Base-by-base conservation (phyloP, 2,113 vertebrate genomes). In the Marmota flaviventris region DNA sequence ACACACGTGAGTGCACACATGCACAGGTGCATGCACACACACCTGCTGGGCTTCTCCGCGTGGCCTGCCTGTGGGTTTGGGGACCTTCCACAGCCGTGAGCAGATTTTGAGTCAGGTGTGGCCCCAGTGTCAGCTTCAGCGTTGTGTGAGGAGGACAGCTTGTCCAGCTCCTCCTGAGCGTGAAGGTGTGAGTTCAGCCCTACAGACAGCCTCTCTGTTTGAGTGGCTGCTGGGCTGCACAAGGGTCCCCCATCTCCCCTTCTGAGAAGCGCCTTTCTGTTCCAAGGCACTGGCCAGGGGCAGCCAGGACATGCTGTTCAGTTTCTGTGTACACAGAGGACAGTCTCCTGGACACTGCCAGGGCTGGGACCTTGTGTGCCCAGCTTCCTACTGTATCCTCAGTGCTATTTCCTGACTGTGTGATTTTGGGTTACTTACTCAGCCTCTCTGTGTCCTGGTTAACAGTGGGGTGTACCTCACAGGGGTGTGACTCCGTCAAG, bases 401-500 rank as follows among this genome's bases (percentile, higher is more conserved):
- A 5, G 81, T 37, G 58, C 63, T 65, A 0, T 1, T 3, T 24
- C 65, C n/a, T 73, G 42, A 3, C 53, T 25, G 18, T 42, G 45
- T 18, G 48, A 14, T 6, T 53, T 32, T 89, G 34, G 27, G 24
- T 4, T 22, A 58, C 56, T 78, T 34, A 14, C 32, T 20, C 3
- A 5, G n/a, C 13, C 5, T 56, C 56, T 6, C 75, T 8, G 4
- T 0, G 20, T 45, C 42, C 45, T 9, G 0, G 13, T 70, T 20
- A 1, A 13, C 18, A 42, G 9, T 1, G 3, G 45, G 5, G 25
- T 16, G 16, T 0, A 5, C 11, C 27, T 53, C 12, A 0, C 0
- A 3, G 37, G 53, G 48, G 34, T 9, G 56, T 58, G 56, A 58
- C 18, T 58, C 56, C 39, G 61, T 10, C 12, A 34, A 7, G 32